Evolutionary conservation across 2,797 vertebrate genomes (phyloP), one percentile per base, ranked within the genome.

Genomic region (Acanthurus lineatus): DNA sequence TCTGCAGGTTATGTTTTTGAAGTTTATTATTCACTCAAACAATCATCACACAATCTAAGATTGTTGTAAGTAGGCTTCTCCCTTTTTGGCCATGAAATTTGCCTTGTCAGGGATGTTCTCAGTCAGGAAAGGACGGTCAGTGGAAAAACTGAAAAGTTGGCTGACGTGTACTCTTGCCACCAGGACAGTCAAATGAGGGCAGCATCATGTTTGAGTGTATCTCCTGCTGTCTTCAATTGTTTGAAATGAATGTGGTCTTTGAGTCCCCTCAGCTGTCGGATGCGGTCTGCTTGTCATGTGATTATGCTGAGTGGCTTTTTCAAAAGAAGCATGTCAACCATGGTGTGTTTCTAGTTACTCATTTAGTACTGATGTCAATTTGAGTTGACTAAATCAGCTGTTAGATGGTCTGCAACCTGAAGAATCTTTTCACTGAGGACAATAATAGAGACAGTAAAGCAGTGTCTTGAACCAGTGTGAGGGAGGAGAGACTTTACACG

Each of bases 231-330:
- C 56, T 66, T 62, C 11, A 8, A 5, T 58, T 40, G 22, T 71
- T 65, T 60, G 25, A 52, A 3, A 70, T 72, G 74, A 86, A 86
- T 59, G n/a, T 66, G n/a, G 28, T 51, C 58, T 84, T 83, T 82
- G 57, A 76, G 54, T 58, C 48, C 38, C 42, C 42, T 69, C 32
- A 16, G 56, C 22, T 44, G 45, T 59, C 28, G 8, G 48, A 35
- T 35, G 51, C 12, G 17, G 45, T 77, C 66, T 59, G 25, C 32
- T 62, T 22, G 64, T 63, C 76, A 72, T 69, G 62, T 69, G 79
- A 60, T 69, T 25, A 67, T 6, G n/a, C 75, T 65, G 49, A 77
- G 48, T 51, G 65, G 54, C 61, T 66, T 49, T 32, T 60, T 25
- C 6, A 58, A 73, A 68, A 56, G 65, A 45, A 62, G 54, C 17